A percentile compares a stretch with the other conserved stretches of the same genome.
phyloP scores from a whole-genome alignment of 2,113 vertebrate species.

The human region DNA sequence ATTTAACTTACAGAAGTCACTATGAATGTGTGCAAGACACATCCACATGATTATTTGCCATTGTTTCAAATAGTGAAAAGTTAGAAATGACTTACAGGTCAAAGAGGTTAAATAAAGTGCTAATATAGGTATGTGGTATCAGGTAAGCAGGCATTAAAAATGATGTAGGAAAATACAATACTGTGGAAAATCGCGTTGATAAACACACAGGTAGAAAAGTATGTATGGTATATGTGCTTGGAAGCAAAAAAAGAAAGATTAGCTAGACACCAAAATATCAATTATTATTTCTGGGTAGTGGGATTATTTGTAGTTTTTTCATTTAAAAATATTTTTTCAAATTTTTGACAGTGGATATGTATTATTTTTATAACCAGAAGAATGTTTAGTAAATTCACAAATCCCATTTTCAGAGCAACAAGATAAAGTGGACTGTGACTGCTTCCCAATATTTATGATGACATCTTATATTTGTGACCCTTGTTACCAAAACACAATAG shows the following conservation, averaged over 20 bases:
- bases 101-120: background rate
- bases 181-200: background rate
- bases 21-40: background rate
- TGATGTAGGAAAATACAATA: background rate
- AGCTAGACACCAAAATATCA: background rate
- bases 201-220: background rate
- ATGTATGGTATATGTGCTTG: background rate
- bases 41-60: background rate
- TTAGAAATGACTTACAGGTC: background rate
- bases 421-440: background rate
- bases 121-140: background rate
- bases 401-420: background rate
- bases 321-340: background rate
- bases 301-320: background rate
- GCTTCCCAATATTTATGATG: background rate
- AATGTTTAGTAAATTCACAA: background rate
- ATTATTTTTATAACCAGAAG: background rate
- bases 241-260: background rate
- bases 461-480: background rate
- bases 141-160: background rate
- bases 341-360: background rate
- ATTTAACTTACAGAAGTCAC: background rate
- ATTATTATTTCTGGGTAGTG: background rate
- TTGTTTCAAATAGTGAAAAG: background rate
- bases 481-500: background rate